A percentile compares a stretch with the other conserved stretches of the same genome.
These are phyloP conservation scores for Rhinogobius similis DNA, from an alignment of 2,113 vertebrate genomes.

Conservation along the genomic window DNA sequence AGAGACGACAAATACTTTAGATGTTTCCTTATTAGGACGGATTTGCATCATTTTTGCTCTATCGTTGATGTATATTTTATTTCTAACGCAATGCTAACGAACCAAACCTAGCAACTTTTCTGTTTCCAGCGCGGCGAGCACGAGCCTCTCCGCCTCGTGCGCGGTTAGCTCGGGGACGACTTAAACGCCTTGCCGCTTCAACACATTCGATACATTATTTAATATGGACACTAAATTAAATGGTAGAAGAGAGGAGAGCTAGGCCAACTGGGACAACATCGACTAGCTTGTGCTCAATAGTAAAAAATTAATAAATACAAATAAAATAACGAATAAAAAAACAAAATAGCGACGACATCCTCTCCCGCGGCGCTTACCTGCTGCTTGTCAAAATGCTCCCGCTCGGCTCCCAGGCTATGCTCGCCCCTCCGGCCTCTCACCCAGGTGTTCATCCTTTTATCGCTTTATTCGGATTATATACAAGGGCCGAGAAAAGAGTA, in stretches of 20 bases:
- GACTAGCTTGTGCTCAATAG: not conserved
- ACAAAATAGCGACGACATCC: not conserved
- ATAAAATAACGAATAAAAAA: too few relatives aligned
- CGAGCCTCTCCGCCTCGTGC: not conserved
- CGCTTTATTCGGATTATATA: not conserved
- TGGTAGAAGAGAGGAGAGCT: too few relatives aligned
- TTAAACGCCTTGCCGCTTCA: not conserved
- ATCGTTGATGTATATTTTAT: not conserved
- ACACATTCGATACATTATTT: not conserved
- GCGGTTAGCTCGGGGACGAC: not conserved
- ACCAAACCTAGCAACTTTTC: not conserved
- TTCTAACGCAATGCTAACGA: not conserved
- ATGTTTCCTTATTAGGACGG: not conserved
- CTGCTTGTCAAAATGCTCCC: conserved; percentile 91
- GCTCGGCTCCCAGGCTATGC: conserved; percentile 86
- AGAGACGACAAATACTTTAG: too few relatives aligned
- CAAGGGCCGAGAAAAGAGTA: not conserved
- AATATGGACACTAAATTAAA: not conserved
- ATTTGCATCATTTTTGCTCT: not conserved
- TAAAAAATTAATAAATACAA: too few relatives aligned
- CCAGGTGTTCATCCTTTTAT: conserved; percentile 85
- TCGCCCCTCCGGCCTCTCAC: conserved; percentile 84
- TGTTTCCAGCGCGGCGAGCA: not conserved
- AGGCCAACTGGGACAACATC: not conserved
- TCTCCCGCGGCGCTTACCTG: conserved; percentile 84